These are phyloP conservation scores for Lutraria rhynchaena DNA, from an alignment of 1,140 invertebrate genomes.

Conservation along the genomic window DNA sequence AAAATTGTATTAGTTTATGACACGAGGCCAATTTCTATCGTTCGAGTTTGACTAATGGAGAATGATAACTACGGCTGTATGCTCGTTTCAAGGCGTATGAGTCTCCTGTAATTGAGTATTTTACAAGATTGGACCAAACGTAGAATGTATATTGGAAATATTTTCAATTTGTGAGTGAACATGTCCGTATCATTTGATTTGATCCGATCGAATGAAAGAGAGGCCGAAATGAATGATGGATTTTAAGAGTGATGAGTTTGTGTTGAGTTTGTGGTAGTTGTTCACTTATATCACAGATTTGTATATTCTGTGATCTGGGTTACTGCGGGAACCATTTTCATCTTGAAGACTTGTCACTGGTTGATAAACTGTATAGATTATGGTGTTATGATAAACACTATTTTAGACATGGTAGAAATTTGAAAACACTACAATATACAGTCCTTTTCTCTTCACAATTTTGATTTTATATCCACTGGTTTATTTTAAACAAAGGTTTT, in stretches of 20 bases:
- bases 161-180: conserved; percentile 52
- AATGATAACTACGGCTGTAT: conserved; percentile 25
- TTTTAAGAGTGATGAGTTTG: conserved; percentile 41
- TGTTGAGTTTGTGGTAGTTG: conserved; percentile 18
- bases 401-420: too few species aligned
- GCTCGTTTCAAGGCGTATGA: conserved; percentile 22
- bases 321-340: too few species aligned
- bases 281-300: too few species aligned
- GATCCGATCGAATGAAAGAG: conserved; percentile 27
- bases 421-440: too few species aligned
- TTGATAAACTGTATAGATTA: too few species aligned
- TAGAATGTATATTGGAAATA: conserved; percentile 43
- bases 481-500: too few species aligned
- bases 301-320: too few species aligned
- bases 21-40: conserved; percentile 33
- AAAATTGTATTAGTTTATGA: conserved; percentile 47
- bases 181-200: conserved; percentile 53
- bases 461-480: too few species aligned
- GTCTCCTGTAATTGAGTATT: conserved; percentile 53
- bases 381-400: too few species aligned
- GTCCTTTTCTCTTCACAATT: too few species aligned
- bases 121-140: conserved; percentile 48
- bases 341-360: too few species aligned
- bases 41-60: conserved; percentile 49
- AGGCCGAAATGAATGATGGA: conserved; percentile 26